Evolutionary conservation across 2,797 vertebrate genomes (phyloP).

Genomic region (Gymnoscopelus microlampas): DNA sequence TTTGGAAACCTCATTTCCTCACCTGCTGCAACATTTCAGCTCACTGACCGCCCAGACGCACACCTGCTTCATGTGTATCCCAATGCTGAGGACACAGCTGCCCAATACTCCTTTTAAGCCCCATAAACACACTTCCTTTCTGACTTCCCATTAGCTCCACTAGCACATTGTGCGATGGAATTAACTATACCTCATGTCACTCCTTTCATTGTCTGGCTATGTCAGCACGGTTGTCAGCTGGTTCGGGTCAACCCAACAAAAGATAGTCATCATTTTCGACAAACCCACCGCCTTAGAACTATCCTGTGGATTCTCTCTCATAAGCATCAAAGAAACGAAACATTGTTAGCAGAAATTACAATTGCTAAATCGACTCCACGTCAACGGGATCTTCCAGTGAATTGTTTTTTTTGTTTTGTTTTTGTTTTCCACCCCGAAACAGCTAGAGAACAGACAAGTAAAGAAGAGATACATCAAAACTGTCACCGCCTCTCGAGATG

Average conservation of each 20-base stretch:
- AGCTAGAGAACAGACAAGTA: conserved; percentile 32
- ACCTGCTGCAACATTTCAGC: conserved; percentile 57
- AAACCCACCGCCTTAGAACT: background rate
- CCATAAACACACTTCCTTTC: conserved; percentile 24
- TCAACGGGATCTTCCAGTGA: conserved; percentile 31
- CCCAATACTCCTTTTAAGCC: conserved; percentile 15
- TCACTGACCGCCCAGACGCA: conserved; percentile 13
- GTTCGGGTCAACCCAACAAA: background rate
- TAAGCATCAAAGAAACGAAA: conserved; percentile 5
- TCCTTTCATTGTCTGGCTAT: conserved; percentile 4
- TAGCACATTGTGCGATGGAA: too few species aligned
- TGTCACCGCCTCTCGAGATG: conserved; percentile 30
- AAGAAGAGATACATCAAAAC: conserved; percentile 24
- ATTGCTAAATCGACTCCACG: conserved; percentile 7
- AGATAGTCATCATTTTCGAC: background rate
- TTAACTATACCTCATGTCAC: conserved; percentile 13
- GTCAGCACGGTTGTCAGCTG: background rate
- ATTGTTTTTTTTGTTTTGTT: conserved; percentile 5
- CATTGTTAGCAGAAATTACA: conserved; percentile 18
- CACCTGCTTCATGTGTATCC: conserved; percentile 49
- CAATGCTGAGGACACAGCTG: conserved; percentile 70
- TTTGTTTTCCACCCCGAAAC: conserved; percentile 22
- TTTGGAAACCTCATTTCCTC: conserved; percentile 26
- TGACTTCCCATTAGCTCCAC: conserved; percentile 19
- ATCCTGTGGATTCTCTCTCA: background rate